Conservation (phyloP, 2,797 vertebrate species). For the Petrocephalus schoutedeni region DNA sequence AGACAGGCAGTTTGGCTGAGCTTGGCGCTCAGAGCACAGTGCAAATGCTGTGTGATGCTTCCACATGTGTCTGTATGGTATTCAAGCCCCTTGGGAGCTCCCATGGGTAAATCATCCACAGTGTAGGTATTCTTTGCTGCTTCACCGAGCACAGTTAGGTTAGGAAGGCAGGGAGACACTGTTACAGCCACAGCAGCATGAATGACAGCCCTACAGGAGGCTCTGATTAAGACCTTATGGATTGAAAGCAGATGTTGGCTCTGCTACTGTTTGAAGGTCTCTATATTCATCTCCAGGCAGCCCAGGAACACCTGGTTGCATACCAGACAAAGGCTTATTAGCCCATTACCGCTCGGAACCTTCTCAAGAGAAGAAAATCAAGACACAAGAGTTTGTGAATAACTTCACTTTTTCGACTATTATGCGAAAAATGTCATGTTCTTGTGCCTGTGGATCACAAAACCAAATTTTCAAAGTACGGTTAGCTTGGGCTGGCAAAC, state of each 20-base stretch:
- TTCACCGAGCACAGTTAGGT: background rate
- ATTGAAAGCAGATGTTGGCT: slow-evolving; percentile 54
- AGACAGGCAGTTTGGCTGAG: background rate
- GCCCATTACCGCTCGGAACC: background rate
- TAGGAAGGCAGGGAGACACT: background rate
- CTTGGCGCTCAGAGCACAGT: background rate
- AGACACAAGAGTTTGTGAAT: background rate
- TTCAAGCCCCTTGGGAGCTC: background rate
- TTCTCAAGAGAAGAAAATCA: background rate
- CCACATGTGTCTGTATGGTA: background rate
- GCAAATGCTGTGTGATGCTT: background rate
- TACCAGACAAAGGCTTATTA: background rate
- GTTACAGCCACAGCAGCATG: slow-evolving; percentile 28
- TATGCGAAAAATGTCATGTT: background rate
- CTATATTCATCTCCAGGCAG: slow-evolving; percentile 58
- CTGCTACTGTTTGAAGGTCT: slow-evolving; percentile 54
- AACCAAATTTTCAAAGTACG: background rate
- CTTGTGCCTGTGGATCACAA: background rate
- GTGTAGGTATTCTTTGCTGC: slow-evolving; percentile 14
- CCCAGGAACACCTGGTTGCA: slow-evolving; percentile 54
- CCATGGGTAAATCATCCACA: slow-evolving; percentile 17
- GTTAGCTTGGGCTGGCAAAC: background rate
- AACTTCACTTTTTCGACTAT: background rate
- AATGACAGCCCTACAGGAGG: slow-evolving; percentile 51
- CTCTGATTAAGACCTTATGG: slow-evolving; percentile 44